Evolutionary conservation across 2,113 vertebrate species (phyloP), one percentile per base, ranked within the genome.

Genomic region (Clinocottus analis): DNA sequence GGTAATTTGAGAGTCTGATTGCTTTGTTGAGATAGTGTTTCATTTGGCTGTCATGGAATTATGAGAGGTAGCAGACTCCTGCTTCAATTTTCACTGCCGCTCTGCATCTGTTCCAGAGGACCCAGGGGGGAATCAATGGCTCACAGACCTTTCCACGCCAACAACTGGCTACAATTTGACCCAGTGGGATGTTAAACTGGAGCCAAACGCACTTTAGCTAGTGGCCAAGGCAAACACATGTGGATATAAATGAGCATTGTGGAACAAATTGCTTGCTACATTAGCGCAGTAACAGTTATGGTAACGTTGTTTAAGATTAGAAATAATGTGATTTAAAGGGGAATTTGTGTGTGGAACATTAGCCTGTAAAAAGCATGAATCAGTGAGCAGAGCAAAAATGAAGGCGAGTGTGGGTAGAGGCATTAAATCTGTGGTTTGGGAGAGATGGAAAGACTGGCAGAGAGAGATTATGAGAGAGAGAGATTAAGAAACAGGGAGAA

Each of bases 1-100:
- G 87, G 80, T 92, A 85, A 92, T 92, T 88, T 90, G 77, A 88
- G 84, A 85, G 72, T 87, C 82, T 91, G 91, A 93, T 92, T 91
- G 89, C 89, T 88, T 93, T 88, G 72, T 87, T 61, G 84, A 91
- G 89, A 88, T 79, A 74, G 83, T 35, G 85, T 91, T 90, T 90
- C 77, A 91, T 90, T 90, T 87, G 60, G 67, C 77, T 81, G 81
- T 90, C 89, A 91, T 59, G 75, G 84, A 91, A 92, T 88, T 90
- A 85, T 85, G 81, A 85, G 83, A 79, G 85, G 69, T 64, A 82
- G 66, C 70, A 73, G 71, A 84, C 72, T 85, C 75, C 80, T 80
- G 77, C 87, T 91, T 91, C 86, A 80, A 79, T 91, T 90, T 89
- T 84, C 86, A 78, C 53, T 72, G 77, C 80, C 8, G 13, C 83